Percentiles rank a stretch among this genome's conserved stretches.
phyloP scores from a whole-genome alignment of 2,888 invertebrate genomes.

The Andrena fulva region DNA sequence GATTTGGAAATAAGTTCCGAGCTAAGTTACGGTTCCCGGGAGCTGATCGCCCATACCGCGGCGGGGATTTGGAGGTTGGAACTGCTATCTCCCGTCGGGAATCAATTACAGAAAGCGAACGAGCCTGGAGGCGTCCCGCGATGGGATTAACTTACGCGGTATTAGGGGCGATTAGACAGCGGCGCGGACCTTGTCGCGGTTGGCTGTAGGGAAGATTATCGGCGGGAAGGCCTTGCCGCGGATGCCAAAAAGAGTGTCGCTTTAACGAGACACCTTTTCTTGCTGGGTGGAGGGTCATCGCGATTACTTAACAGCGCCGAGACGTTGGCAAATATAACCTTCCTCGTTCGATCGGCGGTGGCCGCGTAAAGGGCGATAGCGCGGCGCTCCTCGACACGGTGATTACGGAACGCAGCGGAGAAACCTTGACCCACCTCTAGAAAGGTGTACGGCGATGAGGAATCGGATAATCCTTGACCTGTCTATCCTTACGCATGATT shows the following conservation, averaged over 20 bases:
- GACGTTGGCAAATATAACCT: conserved; percentile 41
- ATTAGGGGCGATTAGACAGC: conserved; percentile 10
- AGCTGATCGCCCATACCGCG: background rate
- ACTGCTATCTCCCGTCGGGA: too few relatives aligned
- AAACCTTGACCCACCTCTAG: conserved; percentile 56
- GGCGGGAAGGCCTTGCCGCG: conserved; percentile 23
- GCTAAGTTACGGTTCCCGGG: background rate
- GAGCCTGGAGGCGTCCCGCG: background rate
- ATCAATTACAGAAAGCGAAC: background rate
- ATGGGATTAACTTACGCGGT: conserved; percentile 2
- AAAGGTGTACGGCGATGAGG: conserved; percentile 21
- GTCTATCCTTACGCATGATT: conserved; percentile 37
- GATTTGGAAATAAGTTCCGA: background rate
- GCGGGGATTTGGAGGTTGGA: background rate
- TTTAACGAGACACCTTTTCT: conserved; percentile 18
- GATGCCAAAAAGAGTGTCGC: conserved; percentile 2
- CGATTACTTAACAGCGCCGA: conserved; percentile 29
- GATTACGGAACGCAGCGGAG: conserved; percentile 22
- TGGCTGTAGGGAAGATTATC: conserved; percentile 34
- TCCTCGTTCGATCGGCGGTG: conserved; percentile 5
- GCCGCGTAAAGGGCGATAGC: conserved; percentile 32
- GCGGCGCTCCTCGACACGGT: conserved; percentile 8
- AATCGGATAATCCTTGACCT: conserved; percentile 44
- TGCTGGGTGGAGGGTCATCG: conserved; percentile 7
- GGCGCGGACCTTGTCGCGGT: conserved; percentile 34